Percentiles rank a stretch among this genome's conserved stretches.
Evolutionary conservation across 1,140 invertebrate genomes (phyloP).

Genomic region (Maniola jurtina): DNA sequence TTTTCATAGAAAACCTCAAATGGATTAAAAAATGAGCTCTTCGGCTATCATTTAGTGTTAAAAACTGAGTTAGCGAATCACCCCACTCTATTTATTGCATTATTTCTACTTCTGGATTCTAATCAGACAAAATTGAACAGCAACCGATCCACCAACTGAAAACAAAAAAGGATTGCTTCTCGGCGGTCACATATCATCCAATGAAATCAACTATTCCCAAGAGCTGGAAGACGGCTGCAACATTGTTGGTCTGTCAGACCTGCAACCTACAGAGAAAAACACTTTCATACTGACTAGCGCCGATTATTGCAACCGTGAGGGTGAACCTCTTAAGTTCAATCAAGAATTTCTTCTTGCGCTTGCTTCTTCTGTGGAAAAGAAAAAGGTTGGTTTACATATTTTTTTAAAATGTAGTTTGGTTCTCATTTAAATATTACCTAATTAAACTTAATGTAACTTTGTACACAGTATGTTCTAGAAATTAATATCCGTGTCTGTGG

Average conservation of each 20-base stretch:
- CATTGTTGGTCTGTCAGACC: conserved; percentile 45
- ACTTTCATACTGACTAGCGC: conserved; percentile 64
- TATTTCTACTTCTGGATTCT: neutral
- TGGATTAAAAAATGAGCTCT: too few relatives aligned
- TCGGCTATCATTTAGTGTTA: too few relatives aligned
- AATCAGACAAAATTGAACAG: conserved; percentile 29
- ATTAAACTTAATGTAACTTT: too few relatives aligned
- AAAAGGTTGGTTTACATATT: conserved; percentile 43
- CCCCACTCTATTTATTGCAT: too few relatives aligned
- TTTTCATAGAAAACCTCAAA: too few relatives aligned
- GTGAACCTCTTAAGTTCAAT: conserved; percentile 64
- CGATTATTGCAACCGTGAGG: conserved; percentile 64
- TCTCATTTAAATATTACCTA: too few relatives aligned
- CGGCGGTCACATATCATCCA: conserved; percentile 61
- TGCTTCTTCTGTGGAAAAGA: conserved; percentile 50
- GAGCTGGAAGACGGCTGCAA: conserved; percentile 61
- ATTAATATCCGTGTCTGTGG: too few relatives aligned
- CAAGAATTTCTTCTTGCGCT: conserved; percentile 67
- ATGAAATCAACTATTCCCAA: conserved; percentile 63
- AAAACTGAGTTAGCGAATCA: too few relatives aligned
- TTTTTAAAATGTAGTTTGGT: neutral
- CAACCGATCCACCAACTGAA: conserved; percentile 51
- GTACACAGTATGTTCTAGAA: too few relatives aligned
- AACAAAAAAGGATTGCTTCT: conserved; percentile 60
- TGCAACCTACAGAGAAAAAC: conserved; percentile 47